Base-by-base conservation (phyloP, 2,797 vertebrate species). In the Myoxocephalus aenaeus region DNA sequence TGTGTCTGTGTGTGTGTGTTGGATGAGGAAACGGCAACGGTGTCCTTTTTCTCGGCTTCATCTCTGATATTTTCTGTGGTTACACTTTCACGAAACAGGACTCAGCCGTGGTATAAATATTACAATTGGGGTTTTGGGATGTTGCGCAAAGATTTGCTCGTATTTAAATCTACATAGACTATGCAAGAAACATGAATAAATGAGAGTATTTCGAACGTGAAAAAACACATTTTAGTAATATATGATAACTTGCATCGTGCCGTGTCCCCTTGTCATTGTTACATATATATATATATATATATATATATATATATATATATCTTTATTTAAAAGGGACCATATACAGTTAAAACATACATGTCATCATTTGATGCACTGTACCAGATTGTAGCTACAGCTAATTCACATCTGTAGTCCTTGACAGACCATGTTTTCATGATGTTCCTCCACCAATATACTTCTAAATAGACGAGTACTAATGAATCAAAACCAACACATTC, bases 21-120 rank as follows among this genome's bases (percentile, higher is more conserved):
- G 72, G 82, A 70, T 59, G 68, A 67, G 38, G 59, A 32, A 77
- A 77, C 73, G 70, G 58, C 36, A 62, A 34, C 1, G 1, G 61
- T 58, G 81, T 77, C 34, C 42, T 78, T 67, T 87, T 82, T 79
- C 69, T 75, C 53, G 68, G 48, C 46, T 44, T 71, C 76, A 86
- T 64, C 66, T 11, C 46, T 74, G 77, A 66, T 73, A 22, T 75
- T 70, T 75, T 70, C 36, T 82, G 38, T 36, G 65, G 53, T 63
- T 34, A 27, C 38, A 64, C 57, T 58, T 58, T 54, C 22, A 46
- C 32, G 62, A 64, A 65, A 70, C n/a, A 27, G 14, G 27, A 65
- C 42, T 36, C 17, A 57, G 44, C 46, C 69, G 22, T 17, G 32
- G 12, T 53, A 20, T 29, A 18, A 38, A 48, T 54, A 71, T 53